Conservation (phyloP, 1,140 invertebrate species). For the Coenobita brevimanus region DNA sequence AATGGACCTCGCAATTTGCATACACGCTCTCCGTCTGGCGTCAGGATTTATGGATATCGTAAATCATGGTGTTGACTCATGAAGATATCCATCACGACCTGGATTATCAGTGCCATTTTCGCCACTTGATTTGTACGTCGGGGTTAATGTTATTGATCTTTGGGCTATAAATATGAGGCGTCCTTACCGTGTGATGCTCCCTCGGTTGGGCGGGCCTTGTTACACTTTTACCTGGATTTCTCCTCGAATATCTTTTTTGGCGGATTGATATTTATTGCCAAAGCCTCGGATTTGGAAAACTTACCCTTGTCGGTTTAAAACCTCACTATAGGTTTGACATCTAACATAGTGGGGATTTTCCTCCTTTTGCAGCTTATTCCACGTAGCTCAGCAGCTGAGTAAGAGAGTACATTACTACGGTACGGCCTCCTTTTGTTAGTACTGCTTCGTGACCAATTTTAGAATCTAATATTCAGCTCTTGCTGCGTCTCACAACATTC, state of each 20-base stretch:
- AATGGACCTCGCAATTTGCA: slow-evolving; percentile 22
- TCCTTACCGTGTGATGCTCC: neutral
- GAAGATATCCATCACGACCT: slow-evolving; percentile 2
- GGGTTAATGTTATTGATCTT: slow-evolving; percentile 26
- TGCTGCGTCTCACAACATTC: too few relatives aligned
- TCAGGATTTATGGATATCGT: slow-evolving; percentile 23
- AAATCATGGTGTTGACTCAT: slow-evolving; percentile 38
- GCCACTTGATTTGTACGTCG: neutral
- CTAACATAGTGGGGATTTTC: too few relatives aligned
- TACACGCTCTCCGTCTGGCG: neutral
- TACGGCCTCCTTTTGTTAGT: too few relatives aligned
- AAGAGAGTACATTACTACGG: too few relatives aligned
- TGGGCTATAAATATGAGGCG: neutral
- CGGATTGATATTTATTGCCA: too few relatives aligned
- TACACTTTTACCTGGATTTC: neutral
- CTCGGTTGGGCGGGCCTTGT: neutral
- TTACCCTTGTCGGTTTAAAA: too few relatives aligned
- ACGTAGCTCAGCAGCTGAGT: too few relatives aligned
- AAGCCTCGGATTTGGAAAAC: too few relatives aligned
- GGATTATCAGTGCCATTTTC: slow-evolving; percentile 12
- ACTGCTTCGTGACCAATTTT: too few relatives aligned
- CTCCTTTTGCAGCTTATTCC: too few relatives aligned
- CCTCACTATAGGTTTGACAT: too few relatives aligned
- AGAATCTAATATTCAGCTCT: too few relatives aligned
- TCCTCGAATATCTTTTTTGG: neutral